Evolutionary conservation across 2,113 vertebrate genomes (phyloP).

Genomic region (Megaleporinus macrocephalus): DNA sequence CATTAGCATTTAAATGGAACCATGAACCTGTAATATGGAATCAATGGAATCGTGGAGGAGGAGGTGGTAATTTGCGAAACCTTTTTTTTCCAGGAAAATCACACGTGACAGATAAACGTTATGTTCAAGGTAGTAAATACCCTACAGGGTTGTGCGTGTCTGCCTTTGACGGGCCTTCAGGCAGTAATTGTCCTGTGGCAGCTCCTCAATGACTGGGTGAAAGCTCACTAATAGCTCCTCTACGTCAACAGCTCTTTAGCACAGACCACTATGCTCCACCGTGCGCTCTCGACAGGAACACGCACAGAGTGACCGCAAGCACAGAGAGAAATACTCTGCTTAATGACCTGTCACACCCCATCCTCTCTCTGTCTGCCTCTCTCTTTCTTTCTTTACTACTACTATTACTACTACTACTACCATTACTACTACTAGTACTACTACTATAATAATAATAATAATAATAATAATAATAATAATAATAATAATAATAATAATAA

Average conservation of each 20-base stretch:
- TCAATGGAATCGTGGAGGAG: neutral
- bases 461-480: no score
- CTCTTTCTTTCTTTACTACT: neutral
- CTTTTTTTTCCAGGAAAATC: neutral
- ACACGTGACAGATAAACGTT: slow-evolving; percentile 3
- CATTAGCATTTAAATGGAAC: slow-evolving; percentile 53
- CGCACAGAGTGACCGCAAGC: slow-evolving; percentile 21
- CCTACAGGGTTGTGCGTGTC: neutral
- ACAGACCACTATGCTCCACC: neutral
- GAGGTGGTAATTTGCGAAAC: neutral
- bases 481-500: neutral
- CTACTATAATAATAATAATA: neutral
- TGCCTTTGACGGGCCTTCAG: slow-evolving; percentile 15
- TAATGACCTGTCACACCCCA: slow-evolving; percentile 42
- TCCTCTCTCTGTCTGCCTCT: neutral
- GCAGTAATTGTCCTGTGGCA: slow-evolving; percentile 7
- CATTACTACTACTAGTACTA: no score
- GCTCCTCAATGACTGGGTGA: slow-evolving; percentile 6
- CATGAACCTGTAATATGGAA: slow-evolving; percentile 1
- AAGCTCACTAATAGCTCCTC: slow-evolving; percentile 29
- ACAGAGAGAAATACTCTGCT: slow-evolving; percentile 2
- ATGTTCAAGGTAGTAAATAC: neutral
- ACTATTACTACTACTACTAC: no score
- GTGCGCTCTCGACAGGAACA: slow-evolving; percentile 37
- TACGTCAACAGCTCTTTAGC: slow-evolving; percentile 16